Evolutionary conservation across 2,113 vertebrate species (phyloP).

Genomic region (Sisor rabdophorus): DNA sequence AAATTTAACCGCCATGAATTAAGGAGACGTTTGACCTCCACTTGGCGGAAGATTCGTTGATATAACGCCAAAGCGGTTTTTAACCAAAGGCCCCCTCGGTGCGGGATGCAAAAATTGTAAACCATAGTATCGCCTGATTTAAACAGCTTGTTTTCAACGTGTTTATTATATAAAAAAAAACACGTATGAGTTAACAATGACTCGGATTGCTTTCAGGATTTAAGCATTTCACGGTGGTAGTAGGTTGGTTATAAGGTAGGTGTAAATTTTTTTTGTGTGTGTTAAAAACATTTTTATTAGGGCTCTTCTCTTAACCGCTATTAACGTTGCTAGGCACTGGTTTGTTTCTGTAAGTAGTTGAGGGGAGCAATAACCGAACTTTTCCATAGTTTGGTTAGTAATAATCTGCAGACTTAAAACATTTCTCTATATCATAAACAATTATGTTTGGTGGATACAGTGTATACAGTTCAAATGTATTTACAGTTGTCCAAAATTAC

Average conservation of each 20-base stretch:
- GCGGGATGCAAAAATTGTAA: constrained; percentile 7
- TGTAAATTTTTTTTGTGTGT: neutral
- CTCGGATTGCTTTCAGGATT: neutral
- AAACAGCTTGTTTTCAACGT: neutral
- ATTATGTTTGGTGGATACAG: neutral
- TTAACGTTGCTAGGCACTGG: constrained; percentile 47
- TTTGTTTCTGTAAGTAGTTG: constrained; percentile 46
- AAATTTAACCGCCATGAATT: neutral
- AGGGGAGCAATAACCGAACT: constrained; percentile 7
- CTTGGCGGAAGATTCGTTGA: constrained; percentile 26
- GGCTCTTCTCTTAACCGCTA: constrained; percentile 11
- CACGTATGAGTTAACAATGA: neutral
- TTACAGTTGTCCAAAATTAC: neutral
- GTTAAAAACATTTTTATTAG: neutral
- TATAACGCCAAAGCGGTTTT: constrained; percentile 41
- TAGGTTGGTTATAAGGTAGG: constrained; percentile 39
- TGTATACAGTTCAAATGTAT: neutral
- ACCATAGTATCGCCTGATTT: constrained; percentile 38
- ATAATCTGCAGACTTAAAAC: neutral
- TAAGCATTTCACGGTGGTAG: neutral
- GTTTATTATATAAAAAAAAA: neutral
- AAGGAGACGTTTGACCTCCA: neutral
- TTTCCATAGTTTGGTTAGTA: constrained; percentile 24
- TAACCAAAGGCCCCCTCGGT: constrained; percentile 30
- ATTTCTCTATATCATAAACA: neutral